phyloP scores from a whole-genome alignment of 2,888 invertebrate genomes.

The Patella caerulea region DNA sequence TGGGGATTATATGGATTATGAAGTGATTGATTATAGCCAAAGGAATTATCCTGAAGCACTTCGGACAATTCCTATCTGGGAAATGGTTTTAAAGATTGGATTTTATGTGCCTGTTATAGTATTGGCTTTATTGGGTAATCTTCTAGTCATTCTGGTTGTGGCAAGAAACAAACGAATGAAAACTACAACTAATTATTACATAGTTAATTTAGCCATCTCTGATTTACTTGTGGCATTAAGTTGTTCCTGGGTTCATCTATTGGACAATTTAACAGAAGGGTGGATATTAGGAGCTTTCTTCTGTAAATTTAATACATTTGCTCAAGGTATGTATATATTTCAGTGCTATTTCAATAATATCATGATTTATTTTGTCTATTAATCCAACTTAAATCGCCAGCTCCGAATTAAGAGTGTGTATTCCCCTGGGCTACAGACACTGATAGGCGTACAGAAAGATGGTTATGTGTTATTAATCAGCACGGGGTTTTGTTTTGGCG shows the following conservation, averaged over 20 bases:
- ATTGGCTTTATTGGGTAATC: conserved; percentile 58
- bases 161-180: conserved; percentile 58
- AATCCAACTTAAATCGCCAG: no score
- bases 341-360: no score
- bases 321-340: conserved; percentile 77
- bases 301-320: conserved; percentile 83
- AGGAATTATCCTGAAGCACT: not conserved
- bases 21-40: not conserved
- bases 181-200: conserved; percentile 69
- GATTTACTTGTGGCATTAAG: conserved; percentile 71
- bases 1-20: not conserved
- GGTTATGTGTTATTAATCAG: no score
- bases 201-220: conserved; percentile 66
- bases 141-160: conserved; percentile 58
- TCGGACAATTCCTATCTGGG: not conserved
- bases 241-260: conserved; percentile 84
- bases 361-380: no score
- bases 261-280: conserved; percentile 84
- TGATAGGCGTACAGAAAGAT: no score
- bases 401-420: no score
- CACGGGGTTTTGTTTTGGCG: no score
- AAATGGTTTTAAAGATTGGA: conserved; percentile 45
- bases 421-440: no score
- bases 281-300: conserved; percentile 82
- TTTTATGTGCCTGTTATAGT: conserved; percentile 53